A percentile compares a stretch with the other conserved stretches of the same genome.
Conservation (phyloP, 2,797 vertebrate genomes). For the Spea hammondii region DNA sequence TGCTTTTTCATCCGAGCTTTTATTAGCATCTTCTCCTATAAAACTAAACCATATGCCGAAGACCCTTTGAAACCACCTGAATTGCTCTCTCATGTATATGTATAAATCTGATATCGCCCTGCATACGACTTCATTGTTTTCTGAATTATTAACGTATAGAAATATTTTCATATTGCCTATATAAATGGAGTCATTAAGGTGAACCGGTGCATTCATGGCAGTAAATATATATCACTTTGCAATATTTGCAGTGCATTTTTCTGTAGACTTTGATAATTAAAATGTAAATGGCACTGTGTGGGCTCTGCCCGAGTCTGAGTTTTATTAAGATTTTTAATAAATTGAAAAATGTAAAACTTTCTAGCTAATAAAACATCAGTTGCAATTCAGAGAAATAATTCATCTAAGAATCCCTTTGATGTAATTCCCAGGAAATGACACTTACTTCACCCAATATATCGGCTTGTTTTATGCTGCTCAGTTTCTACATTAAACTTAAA, state of each 20-base stretch:
- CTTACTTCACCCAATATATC: slow-evolving; percentile 48
- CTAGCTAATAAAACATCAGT: slow-evolving; percentile 52
- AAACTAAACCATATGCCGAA: not conserved
- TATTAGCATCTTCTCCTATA: not conserved
- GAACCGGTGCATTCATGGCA: not conserved
- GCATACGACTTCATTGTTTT: not conserved
- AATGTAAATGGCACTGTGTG: slow-evolving; percentile 36
- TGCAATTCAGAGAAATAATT: slow-evolving; percentile 55
- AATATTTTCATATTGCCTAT: not conserved
- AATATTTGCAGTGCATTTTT: slow-evolving; percentile 1
- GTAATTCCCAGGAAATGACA: slow-evolving; percentile 45
- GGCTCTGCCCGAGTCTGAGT: slow-evolving; percentile 9
- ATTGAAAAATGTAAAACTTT: slow-evolving; percentile 55
- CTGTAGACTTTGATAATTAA: slow-evolving; percentile 31
- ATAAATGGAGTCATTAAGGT: not conserved
- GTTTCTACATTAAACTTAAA: slow-evolving; percentile 50
- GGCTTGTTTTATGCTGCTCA: slow-evolving; percentile 49
- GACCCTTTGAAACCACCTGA: not conserved
- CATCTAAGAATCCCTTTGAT: slow-evolving; percentile 52
- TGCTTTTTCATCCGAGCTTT: not conserved
- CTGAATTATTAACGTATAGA: not conserved
- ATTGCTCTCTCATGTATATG: not conserved
- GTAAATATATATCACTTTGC: slow-evolving; percentile 35
- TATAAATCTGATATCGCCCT: not conserved
- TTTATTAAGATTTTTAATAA: slow-evolving; percentile 57